Evolutionary conservation across 2,797 vertebrate genomes (phyloP).

Genomic region (Tinamus major): DNA sequence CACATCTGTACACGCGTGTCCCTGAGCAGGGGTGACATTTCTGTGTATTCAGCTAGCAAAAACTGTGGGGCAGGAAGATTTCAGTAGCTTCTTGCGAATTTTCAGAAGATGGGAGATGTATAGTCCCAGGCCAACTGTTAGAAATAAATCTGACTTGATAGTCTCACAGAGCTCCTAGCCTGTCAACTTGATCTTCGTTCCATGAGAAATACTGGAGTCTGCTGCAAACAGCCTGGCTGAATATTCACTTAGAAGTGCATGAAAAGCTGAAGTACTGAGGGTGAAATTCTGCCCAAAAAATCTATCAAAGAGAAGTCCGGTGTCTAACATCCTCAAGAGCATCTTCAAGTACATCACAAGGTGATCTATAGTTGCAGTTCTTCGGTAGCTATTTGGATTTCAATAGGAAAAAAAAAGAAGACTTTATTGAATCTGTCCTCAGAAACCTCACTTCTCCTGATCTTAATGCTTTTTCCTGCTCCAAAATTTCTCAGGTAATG

Average conservation of each 20-base stretch:
- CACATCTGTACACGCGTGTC: not conserved
- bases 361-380: not conserved
- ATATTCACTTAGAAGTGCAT: not conserved
- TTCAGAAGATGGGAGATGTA: not conserved
- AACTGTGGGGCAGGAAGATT: not conserved
- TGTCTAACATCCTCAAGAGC: not conserved
- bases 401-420: not conserved
- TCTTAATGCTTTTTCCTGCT: not conserved
- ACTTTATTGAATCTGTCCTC: not conserved
- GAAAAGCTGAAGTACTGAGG: not conserved
- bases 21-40: not conserved
- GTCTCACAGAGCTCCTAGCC: not conserved
- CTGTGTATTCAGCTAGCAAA: not conserved
- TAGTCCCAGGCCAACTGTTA: not conserved
- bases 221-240: not conserved
- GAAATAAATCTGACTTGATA: slow-evolving; percentile 24
- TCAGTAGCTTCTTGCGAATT: not conserved
- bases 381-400: not conserved
- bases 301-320: not conserved
- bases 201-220: slow-evolving; percentile 16
- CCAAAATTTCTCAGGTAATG: not conserved
- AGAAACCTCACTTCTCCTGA: not conserved
- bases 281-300: not conserved
- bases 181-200: slow-evolving; percentile 55
- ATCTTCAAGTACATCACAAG: not conserved